Evolutionary conservation across 2,888 invertebrate species (phyloP).

Genomic region (Luperina nickerlii): DNA sequence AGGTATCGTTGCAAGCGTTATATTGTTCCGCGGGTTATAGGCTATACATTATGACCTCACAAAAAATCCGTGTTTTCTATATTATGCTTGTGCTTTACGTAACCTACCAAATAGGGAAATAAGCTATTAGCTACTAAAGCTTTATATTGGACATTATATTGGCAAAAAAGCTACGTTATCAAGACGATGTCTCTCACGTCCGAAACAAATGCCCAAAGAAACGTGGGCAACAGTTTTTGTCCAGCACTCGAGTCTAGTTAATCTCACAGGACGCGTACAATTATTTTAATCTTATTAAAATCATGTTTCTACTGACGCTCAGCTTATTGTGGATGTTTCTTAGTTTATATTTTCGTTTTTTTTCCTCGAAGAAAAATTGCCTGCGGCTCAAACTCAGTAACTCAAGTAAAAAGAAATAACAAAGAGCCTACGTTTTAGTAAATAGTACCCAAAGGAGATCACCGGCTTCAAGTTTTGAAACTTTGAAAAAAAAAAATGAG

Average conservation of each 20-base stretch:
- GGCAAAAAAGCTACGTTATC: constrained; percentile 62
- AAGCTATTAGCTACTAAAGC: background rate
- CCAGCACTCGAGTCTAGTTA: constrained; percentile 82
- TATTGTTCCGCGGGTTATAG: background rate
- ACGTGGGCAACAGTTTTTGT: constrained; percentile 80
- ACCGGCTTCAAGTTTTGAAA: constrained; percentile 44
- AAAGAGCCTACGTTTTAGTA: constrained; percentile 45
- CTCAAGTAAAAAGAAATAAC: constrained; percentile 47
- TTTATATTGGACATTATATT: background rate
- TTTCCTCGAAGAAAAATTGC: constrained; percentile 14
- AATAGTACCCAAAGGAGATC: constrained; percentile 54
- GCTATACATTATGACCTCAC: background rate
- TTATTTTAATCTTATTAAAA: constrained; percentile 90
- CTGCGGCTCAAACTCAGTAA: constrained; percentile 34
- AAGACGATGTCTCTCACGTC: constrained; percentile 72
- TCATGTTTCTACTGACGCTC: constrained; percentile 75
- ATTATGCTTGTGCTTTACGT: background rate
- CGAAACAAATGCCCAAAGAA: constrained; percentile 62
- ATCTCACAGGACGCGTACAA: constrained; percentile 87
- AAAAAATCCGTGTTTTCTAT: background rate
- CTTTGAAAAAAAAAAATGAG: constrained; percentile 42
- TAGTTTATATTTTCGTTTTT: background rate
- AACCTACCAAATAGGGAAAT: background rate
- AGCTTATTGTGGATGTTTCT: constrained; percentile 73
- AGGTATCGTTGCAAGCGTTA: background rate